Conservation (phyloP, 2,888 invertebrate genomes). For the Holacanthella duospinosa region DNA sequence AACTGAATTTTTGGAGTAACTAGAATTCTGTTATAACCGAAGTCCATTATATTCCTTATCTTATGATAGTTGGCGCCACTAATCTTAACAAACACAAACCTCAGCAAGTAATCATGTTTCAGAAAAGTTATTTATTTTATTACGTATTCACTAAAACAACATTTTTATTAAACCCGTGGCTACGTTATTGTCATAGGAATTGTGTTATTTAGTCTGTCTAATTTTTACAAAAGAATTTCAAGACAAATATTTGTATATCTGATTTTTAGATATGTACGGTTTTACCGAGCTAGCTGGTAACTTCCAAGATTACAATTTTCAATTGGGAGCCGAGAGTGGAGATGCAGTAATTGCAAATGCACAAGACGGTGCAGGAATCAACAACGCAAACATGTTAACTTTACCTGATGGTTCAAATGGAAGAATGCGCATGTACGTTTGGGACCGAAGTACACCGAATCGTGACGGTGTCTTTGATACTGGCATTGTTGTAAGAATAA, state of each 20-base stretch:
- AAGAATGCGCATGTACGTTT: slow-evolving; percentile 8
- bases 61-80: too few species aligned
- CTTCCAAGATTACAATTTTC: slow-evolving; percentile 5
- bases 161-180: too few species aligned
- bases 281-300: slow-evolving; percentile 5
- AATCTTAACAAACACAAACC: too few species aligned
- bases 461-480: background rate
- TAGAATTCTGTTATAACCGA: too few species aligned
- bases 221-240: too few species aligned
- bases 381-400: slow-evolving; percentile 8
- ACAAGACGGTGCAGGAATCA: slow-evolving; percentile 3
- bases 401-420: background rate
- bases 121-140: too few species aligned
- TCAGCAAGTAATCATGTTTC: too few species aligned
- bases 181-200: too few species aligned
- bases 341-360: slow-evolving; percentile 1
- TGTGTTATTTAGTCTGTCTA: too few species aligned
- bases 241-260: background rate
- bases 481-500: background rate
- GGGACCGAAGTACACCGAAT: background rate
- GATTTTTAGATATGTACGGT: slow-evolving; percentile 1
- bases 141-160: too few species aligned
- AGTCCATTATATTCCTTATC: too few species aligned
- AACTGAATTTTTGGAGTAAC: too few species aligned
- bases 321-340: background rate